Percentiles rank a stretch among this genome's conserved stretches.
Evolutionary conservation across 1,140 invertebrate genomes (phyloP).

Genomic region (Neodiprion virginianus): DNA sequence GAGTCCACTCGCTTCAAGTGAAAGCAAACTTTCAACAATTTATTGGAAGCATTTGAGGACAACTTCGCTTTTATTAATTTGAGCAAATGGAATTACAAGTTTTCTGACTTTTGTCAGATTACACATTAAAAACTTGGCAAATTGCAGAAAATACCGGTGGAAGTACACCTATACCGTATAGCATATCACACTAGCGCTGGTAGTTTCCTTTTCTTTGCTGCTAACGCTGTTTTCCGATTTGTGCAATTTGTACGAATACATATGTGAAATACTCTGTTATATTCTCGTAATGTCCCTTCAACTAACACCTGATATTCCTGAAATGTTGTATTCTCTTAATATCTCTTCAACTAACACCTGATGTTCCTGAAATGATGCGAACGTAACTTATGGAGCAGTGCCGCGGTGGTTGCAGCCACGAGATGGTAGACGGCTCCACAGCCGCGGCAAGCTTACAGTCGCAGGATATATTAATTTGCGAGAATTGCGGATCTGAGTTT

Average conservation of each 20-base stretch:
- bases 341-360: neutral
- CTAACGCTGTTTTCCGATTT: too few species aligned
- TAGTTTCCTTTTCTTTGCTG: too few species aligned
- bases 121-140: too few species aligned
- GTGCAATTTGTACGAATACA: neutral
- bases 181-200: too few species aligned
- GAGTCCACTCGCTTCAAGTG: too few species aligned
- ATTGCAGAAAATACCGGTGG: too few species aligned
- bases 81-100: too few species aligned
- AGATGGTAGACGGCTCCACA: conserved; percentile 57
- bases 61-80: too few species aligned
- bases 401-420: conserved; percentile 61
- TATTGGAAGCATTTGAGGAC: too few species aligned
- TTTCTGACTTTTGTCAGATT: too few species aligned
- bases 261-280: neutral
- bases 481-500: conserved; percentile 11
- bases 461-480: neutral
- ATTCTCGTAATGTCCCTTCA: neutral
- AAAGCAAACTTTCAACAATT: too few species aligned
- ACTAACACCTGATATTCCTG: conserved; percentile 1
- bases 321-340: conserved; percentile 28
- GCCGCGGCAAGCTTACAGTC: conserved; percentile 30
- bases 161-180: too few species aligned
- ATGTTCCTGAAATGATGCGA: conserved; percentile 38
- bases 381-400: conserved; percentile 59